Percentiles rank a stretch among this genome's conserved stretches.
phyloP scores from a whole-genome alignment of 2,888 invertebrate species.

The Venustoraphidia nigricollis region DNA sequence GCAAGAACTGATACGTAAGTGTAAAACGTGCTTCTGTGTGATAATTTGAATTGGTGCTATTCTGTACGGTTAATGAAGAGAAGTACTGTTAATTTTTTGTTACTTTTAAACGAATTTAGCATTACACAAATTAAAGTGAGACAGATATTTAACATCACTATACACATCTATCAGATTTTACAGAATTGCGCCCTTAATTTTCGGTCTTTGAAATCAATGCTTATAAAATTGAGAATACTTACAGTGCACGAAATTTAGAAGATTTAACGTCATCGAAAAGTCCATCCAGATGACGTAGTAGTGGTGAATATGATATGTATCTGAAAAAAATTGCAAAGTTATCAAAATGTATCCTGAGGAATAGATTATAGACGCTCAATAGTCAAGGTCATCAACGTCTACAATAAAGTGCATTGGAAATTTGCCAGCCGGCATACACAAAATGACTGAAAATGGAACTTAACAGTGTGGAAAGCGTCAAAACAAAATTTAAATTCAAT shows the following conservation, averaged over 20 bases:
- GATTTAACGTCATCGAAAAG: slow-evolving; percentile 32
- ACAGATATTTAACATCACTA: slow-evolving; percentile 4
- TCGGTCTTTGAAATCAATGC: neutral
- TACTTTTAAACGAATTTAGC: neutral
- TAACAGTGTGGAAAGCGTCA: slow-evolving; percentile 1
- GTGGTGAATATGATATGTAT: slow-evolving; percentile 51
- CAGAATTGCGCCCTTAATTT: neutral
- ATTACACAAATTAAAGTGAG: slow-evolving; percentile 4
- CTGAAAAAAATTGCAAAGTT: slow-evolving; percentile 26
- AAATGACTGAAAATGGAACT: no score
- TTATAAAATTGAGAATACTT: slow-evolving; percentile 32
- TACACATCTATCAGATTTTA: no score
- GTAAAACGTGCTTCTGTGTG: no score
- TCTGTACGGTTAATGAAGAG: no score
- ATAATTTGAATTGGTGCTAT: no score
- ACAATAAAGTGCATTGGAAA: no score
- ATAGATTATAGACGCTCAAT: no score
- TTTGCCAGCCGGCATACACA: no score
- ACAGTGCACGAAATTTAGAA: slow-evolving; percentile 42
- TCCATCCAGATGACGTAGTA: slow-evolving; percentile 35
- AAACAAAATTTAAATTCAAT: neutral
- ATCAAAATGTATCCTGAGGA: neutral
- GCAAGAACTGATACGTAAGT: no score
- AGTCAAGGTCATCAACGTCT: no score
- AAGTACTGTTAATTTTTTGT: neutral